Evolutionary conservation across 2,888 invertebrate genomes (phyloP).

Genomic region (Stenoptilia bipunctidactyla): DNA sequence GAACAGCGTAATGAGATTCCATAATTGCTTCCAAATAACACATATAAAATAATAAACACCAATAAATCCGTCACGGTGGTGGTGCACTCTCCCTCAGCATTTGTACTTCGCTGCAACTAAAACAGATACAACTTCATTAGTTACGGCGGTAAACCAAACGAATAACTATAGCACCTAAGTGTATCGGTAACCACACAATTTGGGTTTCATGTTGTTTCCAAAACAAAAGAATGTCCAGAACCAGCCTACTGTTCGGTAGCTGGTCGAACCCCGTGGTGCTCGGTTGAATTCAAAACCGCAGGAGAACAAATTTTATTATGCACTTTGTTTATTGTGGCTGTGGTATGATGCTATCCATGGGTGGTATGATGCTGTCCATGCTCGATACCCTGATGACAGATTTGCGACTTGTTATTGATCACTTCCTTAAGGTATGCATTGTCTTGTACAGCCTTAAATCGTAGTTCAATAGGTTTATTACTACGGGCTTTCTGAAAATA

Average conservation of each 20-base stretch:
- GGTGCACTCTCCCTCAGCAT: not conserved
- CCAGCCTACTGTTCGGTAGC: conserved; percentile 53
- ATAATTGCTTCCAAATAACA: not conserved
- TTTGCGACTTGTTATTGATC: conserved; percentile 49
- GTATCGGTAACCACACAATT: conserved; percentile 42
- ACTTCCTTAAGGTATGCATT: conserved; percentile 22
- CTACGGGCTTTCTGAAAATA: too few relatives aligned
- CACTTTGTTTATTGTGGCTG: conserved; percentile 47
- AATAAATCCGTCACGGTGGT: conserved; percentile 14
- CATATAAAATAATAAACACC: conserved; percentile 1
- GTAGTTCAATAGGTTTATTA: too few relatives aligned
- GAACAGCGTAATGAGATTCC: too few relatives aligned
- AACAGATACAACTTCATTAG: not conserved
- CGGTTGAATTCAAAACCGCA: conserved; percentile 56
- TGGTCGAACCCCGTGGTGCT: conserved; percentile 31
- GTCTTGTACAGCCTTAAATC: too few relatives aligned
- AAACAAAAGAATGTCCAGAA: conserved; percentile 34
- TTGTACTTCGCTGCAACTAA: not conserved
- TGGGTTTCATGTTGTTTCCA: conserved; percentile 48
- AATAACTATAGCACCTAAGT: conserved; percentile 19
- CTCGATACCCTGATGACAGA: conserved; percentile 48
- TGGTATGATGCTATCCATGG: conserved; percentile 60
- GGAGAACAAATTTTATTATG: conserved; percentile 22
- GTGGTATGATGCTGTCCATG: conserved; percentile 32
- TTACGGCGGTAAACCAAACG: not conserved